Evolutionary conservation across 2,797 vertebrate genomes (phyloP), one percentile per base, ranked within the genome.

Genomic region (Denticeps clupeoides): DNA sequence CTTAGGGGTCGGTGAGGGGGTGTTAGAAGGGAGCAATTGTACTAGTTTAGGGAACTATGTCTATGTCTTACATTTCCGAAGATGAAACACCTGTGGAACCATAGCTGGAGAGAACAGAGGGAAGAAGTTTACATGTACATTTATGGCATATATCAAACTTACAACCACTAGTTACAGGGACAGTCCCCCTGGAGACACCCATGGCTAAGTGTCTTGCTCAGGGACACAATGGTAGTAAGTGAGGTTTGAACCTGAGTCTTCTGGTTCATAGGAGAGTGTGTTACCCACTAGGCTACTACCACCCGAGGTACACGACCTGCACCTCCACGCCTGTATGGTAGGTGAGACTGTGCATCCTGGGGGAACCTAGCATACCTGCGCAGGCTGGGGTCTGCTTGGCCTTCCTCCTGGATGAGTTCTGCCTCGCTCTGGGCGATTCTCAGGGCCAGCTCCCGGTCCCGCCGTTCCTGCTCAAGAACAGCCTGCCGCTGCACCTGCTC

Each of bases 381-480:
- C 49, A 97, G 78, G 3, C 71, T 73, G 0, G 69, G 45, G 37
- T 97, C 95, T 3, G 77, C 44, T 68, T 89, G 88, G 5, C 75
- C 73, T 28, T 98, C 95, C 1, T 99, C 95, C 1, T 68, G 87
- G 75, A 96, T 95, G 66, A 99, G 94, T 62, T 99, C 95, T 0
- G 93, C 82, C 49, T 98, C 93, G 0, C 81, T 96, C 67, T 90
- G 91, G 32, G 92, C 95, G 11, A 99, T 99, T 40, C 95, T 80
- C 85, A 99, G 89, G n/a, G 95, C 95, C 48, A 99, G 75, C 63
- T 99, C 95, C 4, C 88, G 65, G 75, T 99, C 95, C 29, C 95
- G 74, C 23, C 86, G 87, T 49, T 99, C 95, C 77, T 99, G 95
- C 51, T 97, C 94, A 60, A 91, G 49, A 1, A 95, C 64, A 0